Evolutionary conservation across 2,888 invertebrate species (phyloP).

Genomic region (Acleris emargana): DNA sequence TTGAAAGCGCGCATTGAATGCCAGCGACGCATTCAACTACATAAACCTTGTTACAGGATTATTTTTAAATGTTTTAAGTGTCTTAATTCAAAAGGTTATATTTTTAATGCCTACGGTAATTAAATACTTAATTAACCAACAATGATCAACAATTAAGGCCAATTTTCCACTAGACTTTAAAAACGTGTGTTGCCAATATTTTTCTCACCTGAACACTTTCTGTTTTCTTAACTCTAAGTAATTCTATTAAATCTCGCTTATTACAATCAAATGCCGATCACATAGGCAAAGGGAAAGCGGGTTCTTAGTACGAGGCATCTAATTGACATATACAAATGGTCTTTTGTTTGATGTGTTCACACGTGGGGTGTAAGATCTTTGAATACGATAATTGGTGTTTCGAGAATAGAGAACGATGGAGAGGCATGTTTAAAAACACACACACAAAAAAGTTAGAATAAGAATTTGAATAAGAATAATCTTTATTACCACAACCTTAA

Average conservation of each 20-base stretch:
- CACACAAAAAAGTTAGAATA: no score
- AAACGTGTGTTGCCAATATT: slow-evolving; percentile 2
- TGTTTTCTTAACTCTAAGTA: slow-evolving; percentile 27
- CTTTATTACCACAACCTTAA: no score
- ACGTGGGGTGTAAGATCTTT: slow-evolving; percentile 41
- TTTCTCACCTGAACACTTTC: slow-evolving; percentile 18
- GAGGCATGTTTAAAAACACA: neutral
- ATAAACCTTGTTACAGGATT: neutral
- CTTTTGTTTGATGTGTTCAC: slow-evolving; percentile 58
- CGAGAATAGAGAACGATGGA: slow-evolving; percentile 20
- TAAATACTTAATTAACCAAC: neutral
- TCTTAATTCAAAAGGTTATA: neutral
- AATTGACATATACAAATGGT: slow-evolving; percentile 68
- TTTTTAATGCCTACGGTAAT: neutral
- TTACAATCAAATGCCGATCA: slow-evolving; percentile 35
- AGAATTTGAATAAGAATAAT: no score
- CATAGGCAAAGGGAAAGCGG: slow-evolving; percentile 55
- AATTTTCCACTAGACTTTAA: neutral
- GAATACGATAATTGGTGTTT: slow-evolving; percentile 29
- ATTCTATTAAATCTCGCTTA: slow-evolving; percentile 35
- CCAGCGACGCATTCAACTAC: neutral
- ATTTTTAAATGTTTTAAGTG: neutral
- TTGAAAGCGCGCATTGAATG: slow-evolving; percentile 3
- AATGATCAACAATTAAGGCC: neutral
- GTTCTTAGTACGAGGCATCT: slow-evolving; percentile 46